phyloP scores from a whole-genome alignment of 2,113 vertebrate genomes.

The Hyla sarda region DNA sequence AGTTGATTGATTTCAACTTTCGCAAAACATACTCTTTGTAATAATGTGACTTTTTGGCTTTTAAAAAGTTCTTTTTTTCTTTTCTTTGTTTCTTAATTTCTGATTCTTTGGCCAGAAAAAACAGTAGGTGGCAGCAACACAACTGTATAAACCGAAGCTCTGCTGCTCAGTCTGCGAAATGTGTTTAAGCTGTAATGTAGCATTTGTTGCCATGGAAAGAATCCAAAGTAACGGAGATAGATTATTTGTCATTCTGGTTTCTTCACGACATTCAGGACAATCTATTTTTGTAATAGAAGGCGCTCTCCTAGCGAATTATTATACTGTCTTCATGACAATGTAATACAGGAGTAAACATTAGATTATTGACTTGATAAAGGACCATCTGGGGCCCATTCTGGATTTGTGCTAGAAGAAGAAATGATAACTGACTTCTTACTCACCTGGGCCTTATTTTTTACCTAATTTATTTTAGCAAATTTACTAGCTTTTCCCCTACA shows the following conservation, averaged over 20 bases:
- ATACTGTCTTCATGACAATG: conserved; percentile 48
- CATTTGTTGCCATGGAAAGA: conserved; percentile 40
- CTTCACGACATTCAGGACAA: conserved; percentile 41
- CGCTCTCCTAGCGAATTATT: conserved; percentile 30
- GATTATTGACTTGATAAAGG: conserved; percentile 45
- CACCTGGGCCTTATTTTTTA: neutral
- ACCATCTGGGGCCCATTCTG: conserved; percentile 42
- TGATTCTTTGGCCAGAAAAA: conserved; percentile 11
- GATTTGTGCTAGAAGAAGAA: neutral
- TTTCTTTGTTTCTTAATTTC: neutral
- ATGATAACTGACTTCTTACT: conserved; percentile 22
- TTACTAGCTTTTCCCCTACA: neutral
- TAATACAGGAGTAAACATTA: conserved; percentile 45
- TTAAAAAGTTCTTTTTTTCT: neutral
- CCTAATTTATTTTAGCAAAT: neutral
- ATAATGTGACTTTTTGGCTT: neutral
- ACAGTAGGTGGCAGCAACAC: conserved; percentile 45
- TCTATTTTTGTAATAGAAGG: conserved; percentile 47
- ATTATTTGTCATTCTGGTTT: conserved; percentile 49
- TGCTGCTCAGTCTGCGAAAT: neutral
- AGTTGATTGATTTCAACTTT: neutral
- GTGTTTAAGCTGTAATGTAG: conserved; percentile 15
- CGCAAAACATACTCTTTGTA: neutral
- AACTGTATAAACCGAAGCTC: neutral
- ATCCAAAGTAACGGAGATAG: conserved; percentile 36